These are phyloP conservation scores for Chionomys nivalis DNA, from an alignment of 2,113 vertebrate genomes.

Conservation along the genomic window DNA sequence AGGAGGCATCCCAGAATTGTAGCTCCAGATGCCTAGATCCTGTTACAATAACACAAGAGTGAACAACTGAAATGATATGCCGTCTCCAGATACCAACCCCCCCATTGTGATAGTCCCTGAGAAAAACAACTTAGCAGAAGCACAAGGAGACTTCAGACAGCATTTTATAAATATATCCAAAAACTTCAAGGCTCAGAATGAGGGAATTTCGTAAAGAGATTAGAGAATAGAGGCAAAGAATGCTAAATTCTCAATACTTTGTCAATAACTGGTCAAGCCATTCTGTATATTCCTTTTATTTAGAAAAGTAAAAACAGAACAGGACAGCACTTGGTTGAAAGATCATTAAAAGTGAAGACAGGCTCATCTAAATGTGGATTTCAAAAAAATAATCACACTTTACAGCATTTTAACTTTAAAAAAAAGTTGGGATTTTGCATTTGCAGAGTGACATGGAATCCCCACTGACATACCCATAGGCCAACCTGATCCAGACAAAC, in stretches of 20 bases:
- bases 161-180: background rate
- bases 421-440: background rate
- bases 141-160: too few species aligned
- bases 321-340: background rate
- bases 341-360: background rate
- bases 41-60: background rate
- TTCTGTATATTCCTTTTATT: background rate
- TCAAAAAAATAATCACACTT: background rate
- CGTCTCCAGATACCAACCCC: background rate
- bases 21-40: background rate
- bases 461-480: background rate
- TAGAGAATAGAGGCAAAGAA: background rate
- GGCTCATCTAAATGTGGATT: background rate
- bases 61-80: background rate
- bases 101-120: background rate
- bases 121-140: background rate
- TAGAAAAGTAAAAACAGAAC: background rate
- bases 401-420: background rate
- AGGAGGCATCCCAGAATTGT: background rate
- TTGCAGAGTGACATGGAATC: background rate
- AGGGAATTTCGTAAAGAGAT: background rate
- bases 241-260: background rate
- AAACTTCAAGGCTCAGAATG: background rate
- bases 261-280: background rate
- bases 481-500: background rate